Conservation (phyloP, 1,140 invertebrate genomes). For the Ruditapes philippinarum region DNA sequence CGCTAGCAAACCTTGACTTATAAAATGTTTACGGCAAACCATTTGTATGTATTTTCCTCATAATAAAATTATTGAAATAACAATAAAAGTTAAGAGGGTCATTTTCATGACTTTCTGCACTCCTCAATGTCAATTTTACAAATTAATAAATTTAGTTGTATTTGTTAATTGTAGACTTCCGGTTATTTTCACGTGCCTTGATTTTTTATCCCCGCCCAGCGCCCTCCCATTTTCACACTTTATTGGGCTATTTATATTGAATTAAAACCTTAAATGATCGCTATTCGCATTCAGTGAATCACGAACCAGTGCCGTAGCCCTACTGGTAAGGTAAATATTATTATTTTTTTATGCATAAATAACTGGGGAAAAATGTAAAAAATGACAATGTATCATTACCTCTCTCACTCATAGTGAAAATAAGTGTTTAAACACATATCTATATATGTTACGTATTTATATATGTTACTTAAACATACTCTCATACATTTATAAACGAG, state of each 20-base stretch:
- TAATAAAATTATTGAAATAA: background rate
- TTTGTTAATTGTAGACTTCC: no score
- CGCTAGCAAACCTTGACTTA: no score
- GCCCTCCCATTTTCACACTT: constrained; percentile 22
- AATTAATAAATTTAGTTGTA: no score
- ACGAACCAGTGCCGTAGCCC: constrained; percentile 15
- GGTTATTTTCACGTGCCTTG: background rate
- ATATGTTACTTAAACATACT: no score
- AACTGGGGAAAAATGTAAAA: no score
- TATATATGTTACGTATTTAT: no score
- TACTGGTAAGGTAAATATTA: constrained; percentile 6
- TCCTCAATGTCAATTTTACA: background rate
- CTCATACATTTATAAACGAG: no score
- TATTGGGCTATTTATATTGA: constrained; percentile 28
- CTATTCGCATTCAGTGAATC: constrained; percentile 53
- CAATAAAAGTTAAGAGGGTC: background rate
- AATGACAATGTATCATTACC: no score
- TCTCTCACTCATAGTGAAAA: no score
- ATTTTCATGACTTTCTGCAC: background rate
- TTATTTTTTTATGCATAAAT: no score
- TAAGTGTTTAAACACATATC: no score
- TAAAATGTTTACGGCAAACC: no score
- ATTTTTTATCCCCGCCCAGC: background rate
- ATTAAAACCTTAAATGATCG: background rate
- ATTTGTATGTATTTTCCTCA: background rate